A percentile compares a stretch with the other conserved stretches of the same genome.
Conservation (phyloP, 2,888 invertebrate genomes). For the Lasioglossum morio region DNA sequence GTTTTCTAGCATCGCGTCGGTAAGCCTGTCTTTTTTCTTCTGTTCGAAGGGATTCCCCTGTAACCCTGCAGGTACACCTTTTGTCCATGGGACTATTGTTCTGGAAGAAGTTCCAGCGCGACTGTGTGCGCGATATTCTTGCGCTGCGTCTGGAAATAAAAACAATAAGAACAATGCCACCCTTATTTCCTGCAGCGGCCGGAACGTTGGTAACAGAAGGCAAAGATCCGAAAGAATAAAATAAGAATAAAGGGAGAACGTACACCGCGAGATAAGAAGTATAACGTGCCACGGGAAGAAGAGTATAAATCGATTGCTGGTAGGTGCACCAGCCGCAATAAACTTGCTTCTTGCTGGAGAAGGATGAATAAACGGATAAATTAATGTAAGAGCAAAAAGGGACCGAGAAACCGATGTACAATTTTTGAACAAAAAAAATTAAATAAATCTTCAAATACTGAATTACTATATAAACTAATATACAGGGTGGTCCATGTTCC, state of each 20-base stretch:
- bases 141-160: not conserved
- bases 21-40: not conserved
- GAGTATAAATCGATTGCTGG: not conserved
- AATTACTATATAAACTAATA: no score
- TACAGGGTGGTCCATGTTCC: no score
- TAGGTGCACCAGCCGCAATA: not conserved
- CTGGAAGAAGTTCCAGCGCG: not conserved
- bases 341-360: not conserved
- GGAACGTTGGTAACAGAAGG: not conserved
- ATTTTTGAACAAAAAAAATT: not conserved
- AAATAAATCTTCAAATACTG: not conserved
- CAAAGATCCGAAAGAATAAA: slow-evolving; percentile 4
- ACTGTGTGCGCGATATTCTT: slow-evolving; percentile 1
- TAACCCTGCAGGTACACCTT: not conserved
- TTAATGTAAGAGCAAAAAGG: not conserved
- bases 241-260: not conserved
- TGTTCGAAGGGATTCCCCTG: slow-evolving; percentile 15
- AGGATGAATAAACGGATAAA: not conserved
- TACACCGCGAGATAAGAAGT: not conserved
- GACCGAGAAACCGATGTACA: not conserved
- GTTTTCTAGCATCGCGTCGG: not conserved
- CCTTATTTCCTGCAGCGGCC: not conserved
- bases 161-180: not conserved
- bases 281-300: not conserved
- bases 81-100: not conserved